Evolutionary conservation across 1,140 invertebrate genomes (phyloP).

Genomic region (Drosophila baimaii): DNA sequence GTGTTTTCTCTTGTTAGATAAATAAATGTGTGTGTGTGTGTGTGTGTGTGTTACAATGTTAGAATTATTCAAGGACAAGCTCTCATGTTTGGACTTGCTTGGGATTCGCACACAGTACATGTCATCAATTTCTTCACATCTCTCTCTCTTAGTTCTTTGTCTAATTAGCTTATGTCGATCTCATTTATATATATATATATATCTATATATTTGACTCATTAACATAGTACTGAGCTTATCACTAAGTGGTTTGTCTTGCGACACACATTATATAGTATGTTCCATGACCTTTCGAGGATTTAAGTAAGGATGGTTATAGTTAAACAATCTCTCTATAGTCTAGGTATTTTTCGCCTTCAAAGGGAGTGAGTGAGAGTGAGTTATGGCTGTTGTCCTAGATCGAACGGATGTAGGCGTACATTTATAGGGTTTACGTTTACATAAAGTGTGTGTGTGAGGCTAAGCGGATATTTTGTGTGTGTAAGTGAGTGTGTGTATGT

Average conservation of each 20-base stretch:
- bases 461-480: conserved; percentile 12
- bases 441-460: conserved; percentile 4
- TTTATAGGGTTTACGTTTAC: conserved; percentile 4
- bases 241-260: conserved; percentile 1
- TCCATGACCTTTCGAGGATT: conserved; percentile 3
- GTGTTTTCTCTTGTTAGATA: conserved; percentile 25
- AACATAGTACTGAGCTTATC: conserved; percentile 24
- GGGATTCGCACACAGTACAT: conserved; percentile 9
- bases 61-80: conserved; percentile 17
- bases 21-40: conserved; percentile 9
- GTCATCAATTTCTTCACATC: too few relatives aligned
- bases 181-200: background rate
- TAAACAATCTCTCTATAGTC: conserved; percentile 43
- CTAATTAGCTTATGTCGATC: conserved; percentile 1
- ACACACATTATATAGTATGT: background rate
- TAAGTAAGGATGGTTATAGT: conserved; percentile 14
- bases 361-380: conserved; percentile 10
- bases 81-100: conserved; percentile 26
- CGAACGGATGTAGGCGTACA: background rate
- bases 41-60: conserved; percentile 5
- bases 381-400: conserved; percentile 35
- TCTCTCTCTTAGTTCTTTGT: conserved; percentile 6
- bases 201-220: conserved; percentile 29
- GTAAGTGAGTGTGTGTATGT: conserved; percentile 19
- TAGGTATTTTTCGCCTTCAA: conserved; percentile 5